Evolutionary conservation across 2,797 vertebrate genomes (phyloP), one percentile per base, ranked within the genome.

Genomic region (Malurus leucopterus): DNA sequence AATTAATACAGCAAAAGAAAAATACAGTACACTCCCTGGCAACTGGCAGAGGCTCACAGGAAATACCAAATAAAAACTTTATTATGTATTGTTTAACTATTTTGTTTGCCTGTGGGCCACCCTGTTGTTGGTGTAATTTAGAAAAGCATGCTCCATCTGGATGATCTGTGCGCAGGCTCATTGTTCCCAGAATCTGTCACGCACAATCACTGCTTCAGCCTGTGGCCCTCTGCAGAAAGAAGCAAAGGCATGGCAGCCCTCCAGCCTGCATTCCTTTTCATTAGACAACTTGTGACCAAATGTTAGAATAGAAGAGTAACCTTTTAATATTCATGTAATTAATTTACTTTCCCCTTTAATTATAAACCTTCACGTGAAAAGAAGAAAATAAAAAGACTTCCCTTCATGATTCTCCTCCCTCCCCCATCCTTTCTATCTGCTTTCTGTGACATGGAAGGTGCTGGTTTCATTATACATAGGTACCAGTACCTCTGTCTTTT

Each of bases 121-220:
- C 96, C 97, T 69, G 91, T 96, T 92, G 95, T 93, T 89, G 94
- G 96, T 97, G 96, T 96, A 93, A 97, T 97, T 97, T 97, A 96
- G 94, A 96, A 89, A 95, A 97, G 96, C 96, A 97, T 92, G 95
- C 96, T 97, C 97, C 97, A 97, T 98, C 97, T 97, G 97, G 97
- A 98, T 82, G 96, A 98, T 96, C 97, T 97, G 97, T 96, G 97
- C 96, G 95, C 98, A 96, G 98, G 97, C 97, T 98, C 98, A 98
- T 98, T 98, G 98, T 98, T 98, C 98, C 97, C 97, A 97, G 98
- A 97, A 98, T 96, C 97, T 96, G 96, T 97, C 98, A 98, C 97
- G 98, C 98, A 98, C 98, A 98, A 98, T 98, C 98, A 97, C 96
- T 96, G 97, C 97, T 97, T 97, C 95, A 95, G 96, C 96, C 93